Evolutionary conservation across 2,888 invertebrate genomes (phyloP).

Genomic region (Dysmachus trigonus): DNA sequence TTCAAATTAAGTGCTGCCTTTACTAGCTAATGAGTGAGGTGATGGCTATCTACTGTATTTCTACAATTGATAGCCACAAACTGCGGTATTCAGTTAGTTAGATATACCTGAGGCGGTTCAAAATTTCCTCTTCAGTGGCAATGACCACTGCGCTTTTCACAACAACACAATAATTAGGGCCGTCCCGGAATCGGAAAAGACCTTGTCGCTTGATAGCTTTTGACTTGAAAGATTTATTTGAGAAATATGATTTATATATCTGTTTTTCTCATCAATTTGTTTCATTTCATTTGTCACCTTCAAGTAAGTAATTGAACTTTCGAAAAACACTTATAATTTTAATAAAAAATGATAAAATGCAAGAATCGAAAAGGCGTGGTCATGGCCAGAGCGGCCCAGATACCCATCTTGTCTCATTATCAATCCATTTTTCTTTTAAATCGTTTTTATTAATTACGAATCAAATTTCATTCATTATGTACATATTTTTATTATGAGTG

Average conservation of each 20-base stretch:
- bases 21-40: neutral
- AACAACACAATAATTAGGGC: neutral
- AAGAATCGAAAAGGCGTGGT: neutral
- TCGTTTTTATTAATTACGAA: neutral
- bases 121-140: neutral
- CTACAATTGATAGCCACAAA: neutral
- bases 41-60: neutral
- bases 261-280: neutral
- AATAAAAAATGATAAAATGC: neutral
- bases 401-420: neutral
- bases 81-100: neutral
- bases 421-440: neutral
- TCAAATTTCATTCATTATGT: neutral
- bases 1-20: neutral
- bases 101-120: neutral
- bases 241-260: neutral
- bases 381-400: neutral
- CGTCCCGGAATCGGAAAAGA: neutral
- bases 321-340: neutral
- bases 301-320: neutral
- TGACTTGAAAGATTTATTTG: neutral
- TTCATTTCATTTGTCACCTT: neutral
- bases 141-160: neutral
- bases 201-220: neutral
- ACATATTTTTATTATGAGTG: neutral